Base-by-base conservation (phyloP, 1,140 invertebrate species). In the Mamestra configurata region DNA sequence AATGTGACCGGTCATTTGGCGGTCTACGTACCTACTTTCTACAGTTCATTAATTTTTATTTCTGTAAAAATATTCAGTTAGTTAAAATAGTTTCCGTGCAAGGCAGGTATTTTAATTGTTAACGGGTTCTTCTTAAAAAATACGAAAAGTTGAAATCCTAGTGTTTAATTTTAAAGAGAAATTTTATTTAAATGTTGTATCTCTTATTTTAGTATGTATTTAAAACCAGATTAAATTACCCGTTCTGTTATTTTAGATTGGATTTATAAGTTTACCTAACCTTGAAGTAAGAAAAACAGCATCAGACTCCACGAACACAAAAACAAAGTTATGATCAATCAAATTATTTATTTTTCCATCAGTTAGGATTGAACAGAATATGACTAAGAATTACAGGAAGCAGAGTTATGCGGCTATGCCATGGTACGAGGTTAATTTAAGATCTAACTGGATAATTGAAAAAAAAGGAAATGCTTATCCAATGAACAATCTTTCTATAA, bases 1-100 rank as follows among this genome's bases (percentile, higher is more conserved):
- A 61, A 76, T 76, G 35, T 57, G 43, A 18, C 18, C 49, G 27
- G 49, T 57, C 37, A 57, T 37, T 73, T 57, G 11, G 71, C 27
- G 27, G 18, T 0, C 37, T 46, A 24, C 10, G 53, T 57, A 75
- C n/a, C n/a, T n/a, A n/a, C 72, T 73, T 73, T 73, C 71, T 43
- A 15, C 51, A 49, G 8, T 73, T 46, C 66, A 46, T 70, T 73
- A 35, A 49, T 73, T 57, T 59, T 53, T 46, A 70, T 46, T 49
- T 70, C 40, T 49, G 66, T 70, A 49, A 70, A 71, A 71, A 43
- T 66, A 66, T 40, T 43, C n/a, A 35, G 40, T 70, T 70, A 46
- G 66, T 70, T 70, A 70, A 70, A 70, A 70, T 70, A 46, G 66
- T 70, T 70, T 37, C 59, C n/a, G 22, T 13, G 20, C 5, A 24